Evolutionary conservation across 2,888 invertebrate species (phyloP).

Genomic region (Drosophila borealis): DNA sequence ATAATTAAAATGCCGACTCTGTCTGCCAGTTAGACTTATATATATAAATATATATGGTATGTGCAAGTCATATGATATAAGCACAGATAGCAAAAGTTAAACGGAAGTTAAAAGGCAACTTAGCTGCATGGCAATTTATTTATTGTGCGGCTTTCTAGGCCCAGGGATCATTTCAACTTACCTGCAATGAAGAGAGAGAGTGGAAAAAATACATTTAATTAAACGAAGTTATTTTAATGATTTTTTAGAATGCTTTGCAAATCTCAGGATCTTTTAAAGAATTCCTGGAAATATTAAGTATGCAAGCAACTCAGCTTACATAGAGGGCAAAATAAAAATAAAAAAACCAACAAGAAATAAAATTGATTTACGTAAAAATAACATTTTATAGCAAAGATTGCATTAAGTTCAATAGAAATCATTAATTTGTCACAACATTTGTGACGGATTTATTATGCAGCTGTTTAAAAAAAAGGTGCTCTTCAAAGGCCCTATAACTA

Average conservation of each 20-base stretch:
- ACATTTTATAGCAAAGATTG: neutral
- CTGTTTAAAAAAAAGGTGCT: constrained; percentile 3
- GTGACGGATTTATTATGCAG: neutral
- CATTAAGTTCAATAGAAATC: neutral
- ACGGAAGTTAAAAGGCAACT: constrained; percentile 36
- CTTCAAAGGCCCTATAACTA: neutral
- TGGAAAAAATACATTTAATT: neutral
- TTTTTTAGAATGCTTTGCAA: no score
- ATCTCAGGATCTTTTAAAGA: neutral
- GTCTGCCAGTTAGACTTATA: constrained; percentile 5
- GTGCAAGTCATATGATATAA: neutral
- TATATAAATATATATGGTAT: constrained; percentile 9
- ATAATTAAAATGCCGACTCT: constrained; percentile 45
- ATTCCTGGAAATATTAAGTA: no score
- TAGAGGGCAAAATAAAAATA: neutral
- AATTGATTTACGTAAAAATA: neutral
- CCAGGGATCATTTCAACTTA: constrained; percentile 32
- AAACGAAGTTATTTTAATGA: neutral
- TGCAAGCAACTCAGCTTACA: neutral
- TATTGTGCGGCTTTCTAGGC: neutral
- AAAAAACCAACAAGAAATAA: neutral
- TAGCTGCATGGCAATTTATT: constrained; percentile 41
- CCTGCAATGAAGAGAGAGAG: constrained; percentile 4
- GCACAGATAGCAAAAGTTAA: constrained; percentile 7
- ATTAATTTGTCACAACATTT: constrained; percentile 13